Conservation (phyloP, 2,888 invertebrate genomes). For the Nephrotoma guestfalica region DNA sequence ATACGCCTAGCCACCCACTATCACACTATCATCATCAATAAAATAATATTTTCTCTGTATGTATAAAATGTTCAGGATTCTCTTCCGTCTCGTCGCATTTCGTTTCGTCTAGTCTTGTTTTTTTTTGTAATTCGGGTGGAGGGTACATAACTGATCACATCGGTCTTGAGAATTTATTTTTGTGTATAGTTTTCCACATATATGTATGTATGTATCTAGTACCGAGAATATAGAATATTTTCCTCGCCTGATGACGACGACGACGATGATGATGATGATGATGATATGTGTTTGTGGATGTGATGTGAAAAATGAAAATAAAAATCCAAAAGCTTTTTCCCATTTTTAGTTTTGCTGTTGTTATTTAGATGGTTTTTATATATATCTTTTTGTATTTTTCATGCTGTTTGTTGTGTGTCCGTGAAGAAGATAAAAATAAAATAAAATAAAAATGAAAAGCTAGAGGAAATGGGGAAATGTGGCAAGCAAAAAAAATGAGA, state of each 20-base stretch:
- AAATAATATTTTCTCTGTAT: neutral
- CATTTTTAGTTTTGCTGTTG: neutral
- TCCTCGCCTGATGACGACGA: neutral
- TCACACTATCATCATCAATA: neutral
- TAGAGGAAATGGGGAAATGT: neutral
- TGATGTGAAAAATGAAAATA: neutral
- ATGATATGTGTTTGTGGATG: neutral
- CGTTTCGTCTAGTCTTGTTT: neutral
- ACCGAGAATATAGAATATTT: neutral
- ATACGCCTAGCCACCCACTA: neutral
- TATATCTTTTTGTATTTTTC: neutral
- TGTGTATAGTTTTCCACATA: neutral
- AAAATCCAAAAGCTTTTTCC: neutral
- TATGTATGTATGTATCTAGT: neutral
- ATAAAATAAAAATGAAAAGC: neutral
- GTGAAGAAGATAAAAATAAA: neutral
- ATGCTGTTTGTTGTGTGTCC: neutral
- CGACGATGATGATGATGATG: neutral
- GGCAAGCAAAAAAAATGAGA: neutral
- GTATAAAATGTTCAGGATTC: neutral
- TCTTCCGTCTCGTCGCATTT: neutral
- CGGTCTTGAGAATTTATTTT: neutral
- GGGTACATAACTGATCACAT: neutral
- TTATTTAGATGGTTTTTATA: neutral
- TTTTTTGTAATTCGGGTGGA: neutral